These are phyloP conservation scores for Chaetophractus vellerosus DNA, from an alignment of 2,797 vertebrate genomes.

Conservation along the genomic window DNA sequence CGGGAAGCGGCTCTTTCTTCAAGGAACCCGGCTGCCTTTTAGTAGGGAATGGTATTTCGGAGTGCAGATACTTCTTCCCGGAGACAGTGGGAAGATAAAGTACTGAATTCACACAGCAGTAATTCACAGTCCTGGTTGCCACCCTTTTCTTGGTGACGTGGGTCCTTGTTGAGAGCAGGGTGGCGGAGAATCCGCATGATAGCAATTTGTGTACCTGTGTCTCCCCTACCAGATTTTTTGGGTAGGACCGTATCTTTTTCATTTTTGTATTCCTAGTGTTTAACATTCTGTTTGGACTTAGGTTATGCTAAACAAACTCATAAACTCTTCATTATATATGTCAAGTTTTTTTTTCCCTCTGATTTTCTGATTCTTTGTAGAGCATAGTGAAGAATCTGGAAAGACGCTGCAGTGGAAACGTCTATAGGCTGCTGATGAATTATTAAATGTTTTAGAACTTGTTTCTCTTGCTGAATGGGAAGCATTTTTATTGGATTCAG, in stretches of 20 bases:
- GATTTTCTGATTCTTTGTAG: constrained; percentile 1
- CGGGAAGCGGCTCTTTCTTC: background rate
- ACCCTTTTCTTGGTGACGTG: background rate
- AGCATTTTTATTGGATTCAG: constrained; percentile 68
- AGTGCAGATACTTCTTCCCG: background rate
- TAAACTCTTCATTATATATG: background rate
- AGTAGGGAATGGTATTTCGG: background rate
- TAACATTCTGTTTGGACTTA: background rate
- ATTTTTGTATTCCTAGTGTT: background rate
- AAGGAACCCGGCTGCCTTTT: background rate
- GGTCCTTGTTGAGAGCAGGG: background rate
- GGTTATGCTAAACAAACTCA: background rate
- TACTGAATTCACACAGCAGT: background rate
- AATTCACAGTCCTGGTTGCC: background rate
- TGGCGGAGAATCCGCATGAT: background rate
- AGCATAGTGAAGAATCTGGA: background rate
- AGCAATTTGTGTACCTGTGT: background rate
- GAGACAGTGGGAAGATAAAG: background rate
- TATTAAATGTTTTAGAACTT: constrained; percentile 53
- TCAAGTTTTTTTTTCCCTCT: no score
- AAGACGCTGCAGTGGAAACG: background rate
- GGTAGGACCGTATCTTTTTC: background rate
- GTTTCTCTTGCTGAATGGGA: constrained; percentile 61
- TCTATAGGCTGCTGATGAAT: background rate
- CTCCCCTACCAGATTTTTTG: background rate